Base-by-base conservation (phyloP, 2,113 vertebrate species). In the Oryzias celebensis region DNA sequence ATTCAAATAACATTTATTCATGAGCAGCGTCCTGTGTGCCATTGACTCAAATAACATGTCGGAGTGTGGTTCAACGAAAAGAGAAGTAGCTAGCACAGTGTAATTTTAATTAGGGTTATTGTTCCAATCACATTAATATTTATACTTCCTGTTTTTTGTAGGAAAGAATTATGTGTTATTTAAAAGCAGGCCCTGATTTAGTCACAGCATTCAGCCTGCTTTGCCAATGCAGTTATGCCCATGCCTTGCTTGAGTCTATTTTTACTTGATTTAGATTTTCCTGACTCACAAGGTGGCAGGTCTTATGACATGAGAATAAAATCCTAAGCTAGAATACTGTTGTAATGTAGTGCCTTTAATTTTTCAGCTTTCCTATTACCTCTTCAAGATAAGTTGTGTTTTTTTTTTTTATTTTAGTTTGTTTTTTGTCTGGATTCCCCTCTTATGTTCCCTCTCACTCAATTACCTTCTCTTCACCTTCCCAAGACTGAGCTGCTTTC, bases 1-100 rank as follows among this genome's bases (percentile, higher is more conserved):
- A 83, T 86, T 82, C 71, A 81, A 83, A 85, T 80, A 42, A 49
- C 59, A 62, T 76, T 65, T 85, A 83, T 86, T 86, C 80, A 85
- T 82, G 81, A 84, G 76, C 55, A 8, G 7, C 7, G 47, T 68
- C 69, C 71, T 78, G 52, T 74, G 48, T 66, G 60, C 62, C 52
- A 13, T 48, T 41, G 53, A 56, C 56, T 75, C 53, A 68, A 62
- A 55, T 70, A 45, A 56, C 3, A 59, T 61, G 62, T 55, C 70
- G 24, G 12, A 3, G 44, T 20, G 17, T 4, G 53, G 45, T 51
- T 64, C 46, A 42, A 26, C 52, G 53, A 53, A 31, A 62, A 46
- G 55, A 20, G 36, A 17, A 14, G 31, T 18, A 53, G 51, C 26
- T 31, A 28, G 55, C 52, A 56, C 43, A 31, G 17, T 76, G 58